phyloP scores from a whole-genome alignment of 1,140 invertebrate genomes.

The Magallana angulata region DNA sequence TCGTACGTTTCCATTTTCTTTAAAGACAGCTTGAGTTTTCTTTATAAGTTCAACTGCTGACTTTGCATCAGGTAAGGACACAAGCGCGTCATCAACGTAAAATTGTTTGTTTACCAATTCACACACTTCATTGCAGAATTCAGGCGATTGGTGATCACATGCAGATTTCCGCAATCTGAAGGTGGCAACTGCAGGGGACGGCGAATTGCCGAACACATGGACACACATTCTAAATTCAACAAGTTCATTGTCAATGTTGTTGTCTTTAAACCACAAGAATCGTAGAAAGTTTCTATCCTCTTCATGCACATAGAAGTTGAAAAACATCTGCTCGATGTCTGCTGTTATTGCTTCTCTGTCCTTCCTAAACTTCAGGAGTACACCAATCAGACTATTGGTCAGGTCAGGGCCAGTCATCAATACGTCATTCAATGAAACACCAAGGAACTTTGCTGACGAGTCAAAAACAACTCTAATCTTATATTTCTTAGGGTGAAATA shows the following conservation, averaged over 20 bases:
- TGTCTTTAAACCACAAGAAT: constrained; percentile 41
- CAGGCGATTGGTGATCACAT: no score
- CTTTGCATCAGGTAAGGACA: no score
- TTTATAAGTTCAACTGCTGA: no score
- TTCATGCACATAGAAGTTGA: constrained; percentile 15
- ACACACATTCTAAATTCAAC: constrained; percentile 38
- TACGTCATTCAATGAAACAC: no score
- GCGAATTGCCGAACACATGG: constrained; percentile 24
- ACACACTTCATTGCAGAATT: no score
- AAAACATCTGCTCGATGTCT: constrained; percentile 51
- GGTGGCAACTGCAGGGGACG: neutral
- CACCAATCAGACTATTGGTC: constrained; percentile 55
- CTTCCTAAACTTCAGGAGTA: constrained; percentile 59
- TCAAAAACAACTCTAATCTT: no score
- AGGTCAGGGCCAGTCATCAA: constrained; percentile 60
- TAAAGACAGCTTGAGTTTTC: no score
- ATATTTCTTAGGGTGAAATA: no score
- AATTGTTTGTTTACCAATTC: no score
- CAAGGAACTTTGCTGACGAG: no score
- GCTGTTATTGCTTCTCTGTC: constrained; percentile 49
- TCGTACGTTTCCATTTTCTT: no score
- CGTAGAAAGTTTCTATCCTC: constrained; percentile 16
- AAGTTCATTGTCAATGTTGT: neutral
- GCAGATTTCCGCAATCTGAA: neutral
- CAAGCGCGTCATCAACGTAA: no score